Conservation (phyloP, 2,797 vertebrate species). For the Rhabdophis nuchalis region DNA sequence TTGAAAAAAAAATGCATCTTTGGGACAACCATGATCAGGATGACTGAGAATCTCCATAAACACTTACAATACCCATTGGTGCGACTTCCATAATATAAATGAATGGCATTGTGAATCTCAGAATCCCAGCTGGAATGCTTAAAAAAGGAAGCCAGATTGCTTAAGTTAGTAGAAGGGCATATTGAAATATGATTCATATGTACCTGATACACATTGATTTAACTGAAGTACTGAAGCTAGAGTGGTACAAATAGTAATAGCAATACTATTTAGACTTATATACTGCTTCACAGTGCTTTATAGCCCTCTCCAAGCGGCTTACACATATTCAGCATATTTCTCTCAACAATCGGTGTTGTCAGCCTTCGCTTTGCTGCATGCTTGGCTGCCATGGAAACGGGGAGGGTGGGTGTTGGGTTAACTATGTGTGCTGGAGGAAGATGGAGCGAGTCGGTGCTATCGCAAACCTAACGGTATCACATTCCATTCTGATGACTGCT, state of each 20-base stretch:
- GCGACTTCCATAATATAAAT: background rate
- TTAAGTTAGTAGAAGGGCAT: background rate
- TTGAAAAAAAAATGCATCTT: background rate
- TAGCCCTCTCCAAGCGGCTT: too few species aligned
- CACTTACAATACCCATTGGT: background rate
- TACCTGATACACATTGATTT: background rate
- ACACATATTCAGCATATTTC: too few species aligned
- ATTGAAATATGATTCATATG: background rate
- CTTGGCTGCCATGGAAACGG: too few species aligned
- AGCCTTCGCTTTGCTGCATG: too few species aligned
- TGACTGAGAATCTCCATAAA: background rate
- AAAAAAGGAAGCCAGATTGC: background rate
- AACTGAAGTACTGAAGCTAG: background rate
- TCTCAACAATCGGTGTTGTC: too few species aligned
- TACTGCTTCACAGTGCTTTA: too few species aligned
- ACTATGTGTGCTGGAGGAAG: too few species aligned
- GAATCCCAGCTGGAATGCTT: background rate
- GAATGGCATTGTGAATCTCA: background rate
- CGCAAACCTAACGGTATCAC: too few species aligned
- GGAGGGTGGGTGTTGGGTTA: too few species aligned
- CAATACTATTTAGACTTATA: too few species aligned
- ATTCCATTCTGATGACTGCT: too few species aligned
- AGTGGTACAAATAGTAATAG: background rate
- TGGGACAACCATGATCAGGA: background rate
- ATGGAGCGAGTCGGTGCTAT: too few species aligned